Evolutionary conservation across 1,140 invertebrate genomes (phyloP), one percentile per base, ranked within the genome.

Genomic region (Aphelenchoides avenae): DNA sequence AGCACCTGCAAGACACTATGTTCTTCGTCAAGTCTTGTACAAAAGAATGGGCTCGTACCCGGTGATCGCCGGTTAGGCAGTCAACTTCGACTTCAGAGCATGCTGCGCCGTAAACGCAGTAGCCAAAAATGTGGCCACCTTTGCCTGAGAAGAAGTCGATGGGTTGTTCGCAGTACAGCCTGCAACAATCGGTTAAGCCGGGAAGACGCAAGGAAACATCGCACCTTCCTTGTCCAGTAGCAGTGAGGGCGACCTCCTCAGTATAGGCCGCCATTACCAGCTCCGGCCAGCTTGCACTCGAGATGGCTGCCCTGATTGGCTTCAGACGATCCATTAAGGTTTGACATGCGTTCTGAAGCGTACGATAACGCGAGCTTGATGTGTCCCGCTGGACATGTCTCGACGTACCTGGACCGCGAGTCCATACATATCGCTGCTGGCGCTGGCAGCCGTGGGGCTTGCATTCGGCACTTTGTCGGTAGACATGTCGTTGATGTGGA

Each of bases 391-490:
- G n/a, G n/a, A n/a, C n/a, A n/a, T n/a, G n/a, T n/a, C n/a, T n/a
- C n/a, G n/a, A n/a, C n/a, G n/a, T n/a, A n/a, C 49, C 11, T 39
- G 70, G 37, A 93, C 83, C 18, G 91, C 91, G 87, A 91, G 91
- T 61, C 90, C 90, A 78, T 94, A 91, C 0, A 94, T 75, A 82
- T 94, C 91, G 0, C 89, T 91, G 5, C 87, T 85, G 37, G 84
- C 83, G 80, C 89, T 92, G 1, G 89, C 91, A 27, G 90, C 90
- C 13, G 91, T 91, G 0, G 89, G 82, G 22, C 88, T 87, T 0
- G 89, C 88, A 75, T 95, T 94, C 0, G 91, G 89, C 0, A 94
- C 88, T 79, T 89, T 92, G 70, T 91, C 88, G 0, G 90, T 92
- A 7, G 86, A 80, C 0, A 88, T 91, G 79, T 92, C 90, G 42